phyloP scores from a whole-genome alignment of 2,888 invertebrate species.

The Ophion slaviceki region DNA sequence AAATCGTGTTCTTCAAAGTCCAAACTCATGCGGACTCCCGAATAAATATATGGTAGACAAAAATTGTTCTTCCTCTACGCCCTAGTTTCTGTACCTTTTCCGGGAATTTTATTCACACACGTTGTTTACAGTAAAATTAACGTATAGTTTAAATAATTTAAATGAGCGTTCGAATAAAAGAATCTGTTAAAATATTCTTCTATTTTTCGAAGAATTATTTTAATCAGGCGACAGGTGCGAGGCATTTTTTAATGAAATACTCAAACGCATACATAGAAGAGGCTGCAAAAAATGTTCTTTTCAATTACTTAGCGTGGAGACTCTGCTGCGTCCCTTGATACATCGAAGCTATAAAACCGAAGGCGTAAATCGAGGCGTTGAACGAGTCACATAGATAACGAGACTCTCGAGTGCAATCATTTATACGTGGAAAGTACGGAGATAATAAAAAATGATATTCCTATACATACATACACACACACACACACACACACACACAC shows the following conservation, averaged over 20 bases:
- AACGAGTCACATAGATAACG: slow-evolving; percentile 5
- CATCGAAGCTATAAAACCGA: slow-evolving; percentile 7
- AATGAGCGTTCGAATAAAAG: no score
- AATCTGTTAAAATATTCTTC: no score
- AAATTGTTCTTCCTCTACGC: no score
- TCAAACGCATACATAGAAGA: background rate
- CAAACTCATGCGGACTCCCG: no score
- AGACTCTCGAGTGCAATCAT: slow-evolving; percentile 12
- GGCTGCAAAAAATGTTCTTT: background rate
- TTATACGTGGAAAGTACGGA: background rate
- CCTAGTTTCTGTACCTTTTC: no score
- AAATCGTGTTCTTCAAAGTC: no score
- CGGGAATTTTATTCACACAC: no score
- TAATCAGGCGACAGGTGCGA: background rate
- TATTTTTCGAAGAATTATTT: background rate
- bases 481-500: no score
- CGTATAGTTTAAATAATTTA: no score
- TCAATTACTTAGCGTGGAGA: background rate
- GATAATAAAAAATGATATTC: background rate
- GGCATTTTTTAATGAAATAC: background rate
- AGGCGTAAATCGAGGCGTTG: background rate
- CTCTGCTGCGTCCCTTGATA: background rate
- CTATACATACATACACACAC: background rate
- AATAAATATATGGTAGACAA: no score
- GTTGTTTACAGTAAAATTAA: no score